Conservation (phyloP, 2,113 vertebrate genomes). For the Cranoglanis bouderius region DNA sequence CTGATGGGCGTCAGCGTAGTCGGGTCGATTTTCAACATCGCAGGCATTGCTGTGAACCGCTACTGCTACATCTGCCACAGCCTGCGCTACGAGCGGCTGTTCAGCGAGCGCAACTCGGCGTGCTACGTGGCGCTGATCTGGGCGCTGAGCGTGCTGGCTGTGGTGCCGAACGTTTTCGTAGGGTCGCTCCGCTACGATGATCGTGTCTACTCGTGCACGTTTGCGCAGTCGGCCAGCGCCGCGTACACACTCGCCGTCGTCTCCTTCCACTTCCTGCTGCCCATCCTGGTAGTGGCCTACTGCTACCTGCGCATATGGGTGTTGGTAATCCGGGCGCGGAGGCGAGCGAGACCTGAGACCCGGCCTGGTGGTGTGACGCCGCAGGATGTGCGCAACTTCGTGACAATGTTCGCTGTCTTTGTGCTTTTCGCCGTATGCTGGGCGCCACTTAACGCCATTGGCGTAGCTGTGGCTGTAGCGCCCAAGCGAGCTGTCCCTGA, state of each 20-base stretch:
- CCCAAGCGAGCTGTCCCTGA: constrained; percentile 84
- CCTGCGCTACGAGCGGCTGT: constrained; percentile 88
- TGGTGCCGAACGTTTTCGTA: constrained; percentile 87
- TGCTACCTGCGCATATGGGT: constrained; percentile 97
- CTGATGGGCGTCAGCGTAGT: constrained; percentile 95
- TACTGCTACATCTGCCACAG: constrained; percentile 98
- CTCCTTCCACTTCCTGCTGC: constrained; percentile 93
- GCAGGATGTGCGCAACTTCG: constrained; percentile 91
- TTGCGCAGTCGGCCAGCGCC: constrained; percentile 89
- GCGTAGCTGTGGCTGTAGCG: constrained; percentile 87
- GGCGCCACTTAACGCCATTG: constrained; percentile 94
- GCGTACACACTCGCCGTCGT: constrained; percentile 91
- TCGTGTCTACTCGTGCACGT: constrained; percentile 92
- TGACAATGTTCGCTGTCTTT: constrained; percentile 97
- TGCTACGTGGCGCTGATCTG: constrained; percentile 90
- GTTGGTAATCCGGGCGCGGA: constrained; percentile 88
- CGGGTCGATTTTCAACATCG: constrained; percentile 95
- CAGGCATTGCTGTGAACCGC: constrained; percentile 93
- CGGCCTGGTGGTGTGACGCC: constrained; percentile 82
- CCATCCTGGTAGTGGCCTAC: constrained; percentile 89
- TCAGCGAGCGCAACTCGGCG: constrained; percentile 87
- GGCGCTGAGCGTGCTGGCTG: constrained; percentile 86
- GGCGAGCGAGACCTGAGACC: constrained; percentile 86
- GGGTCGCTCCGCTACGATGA: constrained; percentile 91
- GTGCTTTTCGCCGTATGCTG: constrained; percentile 96